Evolutionary conservation across 2,113 vertebrate genomes (phyloP).

Genomic region (Sylvietta virens): DNA sequence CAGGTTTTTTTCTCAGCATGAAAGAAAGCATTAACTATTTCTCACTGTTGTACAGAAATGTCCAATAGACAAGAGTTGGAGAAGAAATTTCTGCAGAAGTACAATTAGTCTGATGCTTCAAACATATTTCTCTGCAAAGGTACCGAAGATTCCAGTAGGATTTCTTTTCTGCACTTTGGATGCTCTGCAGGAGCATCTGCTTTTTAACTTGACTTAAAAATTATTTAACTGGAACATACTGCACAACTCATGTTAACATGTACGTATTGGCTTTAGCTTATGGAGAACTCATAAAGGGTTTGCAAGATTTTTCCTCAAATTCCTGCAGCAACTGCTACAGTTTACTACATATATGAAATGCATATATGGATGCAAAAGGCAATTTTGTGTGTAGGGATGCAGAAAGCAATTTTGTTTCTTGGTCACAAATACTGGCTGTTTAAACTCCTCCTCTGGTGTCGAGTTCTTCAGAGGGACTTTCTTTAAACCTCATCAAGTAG

Average conservation of each 20-base stretch:
- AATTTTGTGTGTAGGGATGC: not conserved
- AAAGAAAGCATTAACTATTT: not conserved
- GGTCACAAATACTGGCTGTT: not conserved
- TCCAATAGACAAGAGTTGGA: not conserved
- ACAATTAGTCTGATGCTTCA: not conserved
- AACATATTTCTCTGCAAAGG: not conserved
- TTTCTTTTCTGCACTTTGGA: not conserved
- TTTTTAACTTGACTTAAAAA: not conserved
- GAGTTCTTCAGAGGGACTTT: not conserved
- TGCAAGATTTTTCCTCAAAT: not conserved
- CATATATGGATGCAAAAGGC: not conserved
- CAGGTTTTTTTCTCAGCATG: not conserved
- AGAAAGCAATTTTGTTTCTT: not conserved
- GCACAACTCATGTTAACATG: not conserved
- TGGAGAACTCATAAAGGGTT: not conserved
- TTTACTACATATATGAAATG: not conserved
- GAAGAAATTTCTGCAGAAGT: not conserved
- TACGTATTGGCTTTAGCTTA: not conserved
- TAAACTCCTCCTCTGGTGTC: not conserved
- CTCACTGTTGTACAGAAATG: not conserved
- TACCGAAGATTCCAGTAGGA: not conserved
- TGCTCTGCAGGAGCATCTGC: not conserved
- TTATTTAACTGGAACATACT: not conserved
- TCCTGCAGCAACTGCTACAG: not conserved
- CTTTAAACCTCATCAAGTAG: not conserved